Conservation (phyloP, 2,888 invertebrate species). For the Philopedon plagiatum region DNA sequence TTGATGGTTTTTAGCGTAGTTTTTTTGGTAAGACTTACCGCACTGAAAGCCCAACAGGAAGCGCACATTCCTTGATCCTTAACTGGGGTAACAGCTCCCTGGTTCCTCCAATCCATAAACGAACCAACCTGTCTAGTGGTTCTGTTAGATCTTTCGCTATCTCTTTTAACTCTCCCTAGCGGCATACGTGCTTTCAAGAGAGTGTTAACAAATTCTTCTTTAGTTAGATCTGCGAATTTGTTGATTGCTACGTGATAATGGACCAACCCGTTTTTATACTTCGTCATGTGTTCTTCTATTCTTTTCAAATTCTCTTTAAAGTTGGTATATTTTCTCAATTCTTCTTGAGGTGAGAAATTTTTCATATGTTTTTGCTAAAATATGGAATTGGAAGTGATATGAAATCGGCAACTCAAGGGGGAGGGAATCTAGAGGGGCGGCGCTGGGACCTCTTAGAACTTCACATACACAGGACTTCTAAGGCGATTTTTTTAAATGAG, state of each 20-base stretch:
- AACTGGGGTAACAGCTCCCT: conserved; percentile 72
- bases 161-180: conserved; percentile 19
- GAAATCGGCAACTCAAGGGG: too few species aligned
- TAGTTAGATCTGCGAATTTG: conserved; percentile 67
- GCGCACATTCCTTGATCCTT: conserved; percentile 75
- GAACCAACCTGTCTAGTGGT: conserved; percentile 30
- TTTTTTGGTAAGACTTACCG: conserved; percentile 65
- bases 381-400: background rate
- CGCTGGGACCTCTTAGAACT: too few species aligned
- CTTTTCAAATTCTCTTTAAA: conserved; percentile 50
- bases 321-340: conserved; percentile 43
- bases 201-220: conserved; percentile 51
- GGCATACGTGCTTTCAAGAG: conserved; percentile 40
- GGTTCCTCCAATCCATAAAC: conserved; percentile 70
- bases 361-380: conserved; percentile 65
- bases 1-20: too few species aligned
- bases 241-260: conserved; percentile 51
- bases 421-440: too few species aligned
- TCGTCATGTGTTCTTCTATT: conserved; percentile 51
- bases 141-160: conserved; percentile 8
- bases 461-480: too few species aligned
- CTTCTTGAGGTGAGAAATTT: conserved; percentile 61
- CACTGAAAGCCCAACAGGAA: conserved; percentile 78
- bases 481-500: too few species aligned
- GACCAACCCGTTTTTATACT: conserved; percentile 48